These are phyloP conservation scores for Acleris sparsana DNA, from an alignment of 2,888 invertebrate species.

Conservation along the genomic window DNA sequence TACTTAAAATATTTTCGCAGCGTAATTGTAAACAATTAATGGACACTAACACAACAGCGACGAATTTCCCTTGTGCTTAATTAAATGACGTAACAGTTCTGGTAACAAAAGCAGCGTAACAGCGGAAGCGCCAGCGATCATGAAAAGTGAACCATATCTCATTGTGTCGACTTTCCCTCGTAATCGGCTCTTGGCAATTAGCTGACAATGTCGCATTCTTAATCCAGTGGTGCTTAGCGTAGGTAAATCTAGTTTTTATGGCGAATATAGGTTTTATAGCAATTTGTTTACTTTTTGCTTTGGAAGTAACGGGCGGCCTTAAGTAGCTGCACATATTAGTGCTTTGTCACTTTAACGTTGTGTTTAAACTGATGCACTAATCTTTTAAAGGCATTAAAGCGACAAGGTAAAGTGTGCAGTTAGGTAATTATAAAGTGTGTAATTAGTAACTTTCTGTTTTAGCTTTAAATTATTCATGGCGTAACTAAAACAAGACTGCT, in stretches of 20 bases:
- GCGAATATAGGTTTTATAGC: too few species aligned
- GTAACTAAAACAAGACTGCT: too few species aligned
- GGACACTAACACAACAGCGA: not conserved
- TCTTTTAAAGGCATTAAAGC: too few species aligned
- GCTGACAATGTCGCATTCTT: not conserved
- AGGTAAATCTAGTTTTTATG: not conserved
- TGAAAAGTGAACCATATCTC: slow-evolving; percentile 37
- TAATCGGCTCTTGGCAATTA: slow-evolving; percentile 20
- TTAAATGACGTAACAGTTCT: slow-evolving; percentile 8
- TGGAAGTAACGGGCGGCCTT: too few species aligned
- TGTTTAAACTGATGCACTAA: too few species aligned
- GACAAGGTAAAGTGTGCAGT: too few species aligned
- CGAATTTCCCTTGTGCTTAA: slow-evolving; percentile 17
- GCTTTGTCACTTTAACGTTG: too few species aligned
- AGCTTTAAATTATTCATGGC: too few species aligned
- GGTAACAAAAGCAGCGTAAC: slow-evolving; percentile 20
- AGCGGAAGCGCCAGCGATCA: slow-evolving; percentile 19
- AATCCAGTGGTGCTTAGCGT: not conserved
- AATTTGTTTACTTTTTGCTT: too few species aligned
- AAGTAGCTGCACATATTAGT: too few species aligned
- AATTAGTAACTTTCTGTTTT: too few species aligned
- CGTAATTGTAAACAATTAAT: not conserved
- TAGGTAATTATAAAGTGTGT: too few species aligned
- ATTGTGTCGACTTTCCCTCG: slow-evolving; percentile 35
- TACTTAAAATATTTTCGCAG: not conserved